phyloP scores from a whole-genome alignment of 2,797 vertebrate genomes.

The Malacoctenus gilli region DNA sequence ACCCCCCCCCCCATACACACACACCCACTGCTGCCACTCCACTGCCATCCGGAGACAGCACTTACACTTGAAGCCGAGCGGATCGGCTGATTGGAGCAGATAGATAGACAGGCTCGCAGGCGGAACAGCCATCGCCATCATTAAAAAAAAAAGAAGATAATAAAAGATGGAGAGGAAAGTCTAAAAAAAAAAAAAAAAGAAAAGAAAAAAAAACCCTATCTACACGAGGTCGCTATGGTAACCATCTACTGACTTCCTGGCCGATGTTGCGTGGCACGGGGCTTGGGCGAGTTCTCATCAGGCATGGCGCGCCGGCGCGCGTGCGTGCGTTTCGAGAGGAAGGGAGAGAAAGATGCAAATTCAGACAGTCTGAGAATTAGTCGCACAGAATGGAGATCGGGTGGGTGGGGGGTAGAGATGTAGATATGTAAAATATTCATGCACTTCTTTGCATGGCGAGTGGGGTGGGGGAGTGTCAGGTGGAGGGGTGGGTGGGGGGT shows the following conservation, averaged over 20 bases:
- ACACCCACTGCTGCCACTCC: slow-evolving; percentile 73
- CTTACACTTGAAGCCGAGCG: slow-evolving; percentile 84
- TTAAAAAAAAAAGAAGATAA: slow-evolving; percentile 82
- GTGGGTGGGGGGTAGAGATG: slow-evolving; percentile 76
- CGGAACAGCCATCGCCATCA: slow-evolving; percentile 85
- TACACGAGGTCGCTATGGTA: slow-evolving; percentile 94
- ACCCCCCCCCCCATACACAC: slow-evolving; percentile 74
- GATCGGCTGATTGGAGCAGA: slow-evolving; percentile 81
- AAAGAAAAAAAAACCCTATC: slow-evolving; percentile 77
- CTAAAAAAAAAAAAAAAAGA: slow-evolving; percentile 78
- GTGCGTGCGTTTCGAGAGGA: slow-evolving; percentile 33
- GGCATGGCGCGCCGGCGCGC: slow-evolving; percentile 31
- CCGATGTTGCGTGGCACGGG: slow-evolving; percentile 80
- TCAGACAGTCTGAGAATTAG: slow-evolving; percentile 98
- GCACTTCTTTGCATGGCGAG: slow-evolving; percentile 83
- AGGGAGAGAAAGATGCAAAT: slow-evolving; percentile 93
- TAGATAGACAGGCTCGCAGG: slow-evolving; percentile 76
- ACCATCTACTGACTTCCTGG: slow-evolving; percentile 86
- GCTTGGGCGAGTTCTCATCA: slow-evolving; percentile 65
- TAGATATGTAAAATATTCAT: slow-evolving; percentile 99
- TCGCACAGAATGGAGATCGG: slow-evolving; percentile 88
- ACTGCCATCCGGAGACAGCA: slow-evolving; percentile 64
- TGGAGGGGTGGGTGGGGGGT: slow-evolving; percentile 50
- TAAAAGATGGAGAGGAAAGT: slow-evolving; percentile 61
- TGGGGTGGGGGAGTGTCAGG: slow-evolving; percentile 55